Percentiles rank a stretch among this genome's conserved stretches.
Conservation (phyloP, 2,113 vertebrate genomes). For the Polypterus senegalus region DNA sequence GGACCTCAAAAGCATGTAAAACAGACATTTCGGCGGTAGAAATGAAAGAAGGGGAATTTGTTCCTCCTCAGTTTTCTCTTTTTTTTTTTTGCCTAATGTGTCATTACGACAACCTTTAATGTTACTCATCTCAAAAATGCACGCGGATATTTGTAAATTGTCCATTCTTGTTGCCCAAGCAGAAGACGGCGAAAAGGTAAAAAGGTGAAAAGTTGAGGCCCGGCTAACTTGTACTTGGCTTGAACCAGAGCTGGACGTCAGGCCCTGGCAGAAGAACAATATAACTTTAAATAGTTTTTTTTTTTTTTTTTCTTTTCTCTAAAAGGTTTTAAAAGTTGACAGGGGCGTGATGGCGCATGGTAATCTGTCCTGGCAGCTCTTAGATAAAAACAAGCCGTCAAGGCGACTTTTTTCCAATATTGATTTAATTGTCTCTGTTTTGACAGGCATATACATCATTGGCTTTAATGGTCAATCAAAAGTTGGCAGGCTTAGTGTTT, state of each 20-base stretch:
- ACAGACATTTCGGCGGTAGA: constrained; percentile 36
- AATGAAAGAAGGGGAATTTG: too few relatives aligned
- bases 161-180: too few relatives aligned
- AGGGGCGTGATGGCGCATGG: constrained; percentile 68
- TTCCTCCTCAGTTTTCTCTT: too few relatives aligned
- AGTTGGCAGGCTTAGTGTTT: constrained; percentile 84
- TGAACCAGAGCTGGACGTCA: too few relatives aligned
- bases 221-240: too few relatives aligned
- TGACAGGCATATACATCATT: constrained; percentile 96
- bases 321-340: constrained; percentile 65
- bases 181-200: too few relatives aligned
- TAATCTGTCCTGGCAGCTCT: constrained; percentile 74
- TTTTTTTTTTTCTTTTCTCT: constrained; percentile 36
- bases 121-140: too few relatives aligned
- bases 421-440: constrained; percentile 96
- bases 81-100: too few relatives aligned
- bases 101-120: too few relatives aligned
- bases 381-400: constrained; percentile 90
- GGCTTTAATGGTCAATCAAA: constrained; percentile 92
- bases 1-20: constrained; percentile 59
- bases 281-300: constrained; percentile 37
- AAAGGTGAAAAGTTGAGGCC: too few relatives aligned
- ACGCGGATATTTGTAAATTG: too few relatives aligned
- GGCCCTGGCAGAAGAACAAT: too few relatives aligned
- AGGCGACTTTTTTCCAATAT: constrained; percentile 88